Conservation (phyloP, 2,888 invertebrate species). For the Drosophila robusta region DNA sequence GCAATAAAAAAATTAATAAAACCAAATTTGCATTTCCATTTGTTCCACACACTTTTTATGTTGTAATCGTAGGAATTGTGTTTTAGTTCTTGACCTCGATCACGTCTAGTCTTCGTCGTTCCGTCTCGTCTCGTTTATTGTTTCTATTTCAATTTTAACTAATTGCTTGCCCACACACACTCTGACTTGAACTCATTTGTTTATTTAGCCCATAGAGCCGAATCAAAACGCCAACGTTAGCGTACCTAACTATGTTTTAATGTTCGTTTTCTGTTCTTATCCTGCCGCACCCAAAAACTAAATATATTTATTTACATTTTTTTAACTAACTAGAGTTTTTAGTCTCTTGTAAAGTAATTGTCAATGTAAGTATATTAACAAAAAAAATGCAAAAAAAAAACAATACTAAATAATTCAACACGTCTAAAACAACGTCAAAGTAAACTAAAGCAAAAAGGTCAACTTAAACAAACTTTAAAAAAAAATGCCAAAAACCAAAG, state of each 20-base stretch:
- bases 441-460: conserved; percentile 49
- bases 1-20: conserved; percentile 32
- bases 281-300: conserved; percentile 54
- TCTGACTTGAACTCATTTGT: conserved; percentile 38
- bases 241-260: conserved; percentile 25
- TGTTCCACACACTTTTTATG: conserved; percentile 52
- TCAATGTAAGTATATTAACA: conserved; percentile 71
- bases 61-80: conserved; percentile 73
- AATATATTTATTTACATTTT: conserved; percentile 33
- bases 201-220: conserved; percentile 33
- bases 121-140: conserved; percentile 20
- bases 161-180: conserved; percentile 64
- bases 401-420: conserved; percentile 44
- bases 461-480: conserved; percentile 37
- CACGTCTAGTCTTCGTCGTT: conserved; percentile 15
- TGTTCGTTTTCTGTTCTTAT: conserved; percentile 38
- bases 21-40: conserved; percentile 63
- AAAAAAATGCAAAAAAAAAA: conserved; percentile 39
- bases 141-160: conserved; percentile 19
- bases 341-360: conserved; percentile 74
- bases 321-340: conserved; percentile 48
- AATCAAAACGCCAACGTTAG: conserved; percentile 30
- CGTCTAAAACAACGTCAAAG: conserved; percentile 47
- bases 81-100: conserved; percentile 40
- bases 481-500: conserved; percentile 38